phyloP scores from a whole-genome alignment of 2,797 vertebrate genomes.

The Scolopax rusticola region DNA sequence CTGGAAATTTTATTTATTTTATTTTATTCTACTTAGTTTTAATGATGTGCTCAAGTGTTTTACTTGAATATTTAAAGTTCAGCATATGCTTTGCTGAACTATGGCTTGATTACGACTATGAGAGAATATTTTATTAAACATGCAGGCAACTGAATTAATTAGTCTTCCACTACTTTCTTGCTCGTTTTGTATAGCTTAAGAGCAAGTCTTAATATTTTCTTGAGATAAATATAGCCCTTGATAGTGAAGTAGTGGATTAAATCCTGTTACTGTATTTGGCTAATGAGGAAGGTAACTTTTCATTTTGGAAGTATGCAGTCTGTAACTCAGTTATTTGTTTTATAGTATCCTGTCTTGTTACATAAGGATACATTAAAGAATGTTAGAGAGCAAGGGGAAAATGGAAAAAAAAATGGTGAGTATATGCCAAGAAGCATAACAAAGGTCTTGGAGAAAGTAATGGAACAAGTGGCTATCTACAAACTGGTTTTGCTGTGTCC shows the following conservation, averaged over 20 bases:
- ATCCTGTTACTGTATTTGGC: neutral
- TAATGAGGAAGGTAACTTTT: neutral
- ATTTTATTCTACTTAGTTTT: slow-evolving; percentile 43
- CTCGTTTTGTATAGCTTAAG: neutral
- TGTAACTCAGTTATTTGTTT: neutral
- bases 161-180: neutral
- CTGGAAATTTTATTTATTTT: neutral
- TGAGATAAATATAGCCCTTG: neutral
- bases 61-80: slow-evolving; percentile 51
- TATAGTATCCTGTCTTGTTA: neutral
- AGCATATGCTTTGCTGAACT: slow-evolving; percentile 34
- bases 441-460: neutral
- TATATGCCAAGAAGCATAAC: neutral
- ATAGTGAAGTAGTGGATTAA: neutral
- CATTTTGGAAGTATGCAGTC: neutral
- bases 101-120: neutral
- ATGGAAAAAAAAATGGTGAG: neutral
- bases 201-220: neutral
- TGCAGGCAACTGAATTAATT: slow-evolving; percentile 37
- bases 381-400: neutral
- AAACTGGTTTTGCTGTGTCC: neutral
- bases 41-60: slow-evolving; percentile 17
- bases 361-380: neutral
- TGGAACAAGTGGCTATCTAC: neutral
- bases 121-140: slow-evolving; percentile 26